A percentile compares a stretch with the other conserved stretches of the same genome.
These are phyloP conservation scores for Phthorimaea operculella DNA, from an alignment of 1,140 invertebrate genomes.

Conservation along the genomic window DNA sequence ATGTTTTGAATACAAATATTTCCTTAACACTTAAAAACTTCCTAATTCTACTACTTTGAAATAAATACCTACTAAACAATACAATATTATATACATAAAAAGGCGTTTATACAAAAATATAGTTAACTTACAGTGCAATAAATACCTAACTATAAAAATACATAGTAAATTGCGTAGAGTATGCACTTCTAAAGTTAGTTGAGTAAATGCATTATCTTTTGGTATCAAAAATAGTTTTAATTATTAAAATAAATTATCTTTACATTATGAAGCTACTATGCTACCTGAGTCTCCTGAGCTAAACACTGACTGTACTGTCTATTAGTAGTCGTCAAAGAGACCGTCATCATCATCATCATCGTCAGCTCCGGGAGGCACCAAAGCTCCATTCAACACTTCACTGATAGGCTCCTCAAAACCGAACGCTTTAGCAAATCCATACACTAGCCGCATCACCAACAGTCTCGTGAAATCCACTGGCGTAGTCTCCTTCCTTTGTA, in stretches of 20 bases:
- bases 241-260: neutral
- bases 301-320: neutral
- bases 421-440: constrained; percentile 74
- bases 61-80: too few relatives aligned
- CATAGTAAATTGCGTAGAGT: too few relatives aligned
- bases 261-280: neutral
- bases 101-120: too few relatives aligned
- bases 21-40: too few relatives aligned
- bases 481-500: constrained; percentile 71
- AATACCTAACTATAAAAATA: too few relatives aligned
- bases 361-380: constrained; percentile 75
- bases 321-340: constrained; percentile 52
- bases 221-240: constrained; percentile 1
- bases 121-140: too few relatives aligned
- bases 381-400: constrained; percentile 72
- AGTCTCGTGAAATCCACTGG: constrained; percentile 71
- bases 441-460: constrained; percentile 72
- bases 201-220: neutral
- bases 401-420: constrained; percentile 74
- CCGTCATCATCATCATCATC: constrained; percentile 67
- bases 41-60: too few relatives aligned
- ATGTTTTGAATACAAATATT: too few relatives aligned
- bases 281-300: too few relatives aligned
- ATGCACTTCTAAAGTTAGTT: neutral
- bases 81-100: too few relatives aligned